These are phyloP conservation scores for Pongo abelii DNA, from an alignment of 2,113 vertebrate genomes.

Conservation along the genomic window DNA sequence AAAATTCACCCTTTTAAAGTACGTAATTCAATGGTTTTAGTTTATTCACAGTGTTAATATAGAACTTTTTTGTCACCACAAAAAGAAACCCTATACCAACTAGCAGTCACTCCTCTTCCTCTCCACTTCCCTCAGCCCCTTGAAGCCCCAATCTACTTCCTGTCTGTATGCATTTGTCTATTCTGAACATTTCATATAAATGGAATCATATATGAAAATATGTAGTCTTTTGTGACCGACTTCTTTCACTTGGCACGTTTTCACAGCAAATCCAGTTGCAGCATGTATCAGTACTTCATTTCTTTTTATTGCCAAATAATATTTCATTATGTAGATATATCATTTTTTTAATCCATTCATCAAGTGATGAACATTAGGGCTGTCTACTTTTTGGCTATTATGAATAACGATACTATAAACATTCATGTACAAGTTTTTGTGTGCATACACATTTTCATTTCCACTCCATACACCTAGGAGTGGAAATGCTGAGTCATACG, in stretches of 20 bases:
- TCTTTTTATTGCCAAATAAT: neutral
- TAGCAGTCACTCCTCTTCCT: neutral
- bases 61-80: neutral
- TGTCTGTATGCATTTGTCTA: neutral
- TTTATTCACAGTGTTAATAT: neutral
- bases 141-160: neutral
- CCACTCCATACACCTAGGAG: neutral
- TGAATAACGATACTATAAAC: neutral
- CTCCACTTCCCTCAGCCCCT: neutral
- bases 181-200: neutral
- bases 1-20: neutral
- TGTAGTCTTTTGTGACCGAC: neutral
- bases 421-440: neutral
- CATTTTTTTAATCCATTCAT: too few species aligned
- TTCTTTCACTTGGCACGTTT: neutral
- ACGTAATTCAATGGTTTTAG: neutral
- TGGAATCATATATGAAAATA: neutral
- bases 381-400: neutral
- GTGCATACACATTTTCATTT: neutral
- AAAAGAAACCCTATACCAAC: neutral
- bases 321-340: neutral
- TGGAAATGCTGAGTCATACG: neutral
- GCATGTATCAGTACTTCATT: neutral
- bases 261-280: neutral
- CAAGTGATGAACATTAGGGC: neutral